phyloP scores from a whole-genome alignment of 1,140 invertebrate species.

The Teleopsis dalmanni region DNA sequence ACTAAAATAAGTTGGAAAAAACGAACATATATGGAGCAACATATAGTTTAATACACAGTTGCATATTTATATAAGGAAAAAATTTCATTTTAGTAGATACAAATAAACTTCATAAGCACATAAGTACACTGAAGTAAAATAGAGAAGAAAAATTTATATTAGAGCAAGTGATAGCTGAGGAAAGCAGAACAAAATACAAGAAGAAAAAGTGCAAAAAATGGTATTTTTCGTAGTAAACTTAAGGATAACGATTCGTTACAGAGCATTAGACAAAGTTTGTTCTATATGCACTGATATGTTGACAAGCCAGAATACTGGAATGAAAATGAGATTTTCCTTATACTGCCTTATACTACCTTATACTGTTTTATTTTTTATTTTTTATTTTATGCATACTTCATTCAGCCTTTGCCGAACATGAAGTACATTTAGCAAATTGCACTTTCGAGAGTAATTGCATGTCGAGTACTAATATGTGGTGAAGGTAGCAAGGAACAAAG shows the following conservation, averaged over 20 bases:
- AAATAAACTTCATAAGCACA: neutral
- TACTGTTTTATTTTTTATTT: too few relatives aligned
- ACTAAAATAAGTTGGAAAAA: neutral
- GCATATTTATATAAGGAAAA: neutral
- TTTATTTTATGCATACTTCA: too few relatives aligned
- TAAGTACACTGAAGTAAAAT: constrained; percentile 2
- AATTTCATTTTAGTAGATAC: neutral
- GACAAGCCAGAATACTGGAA: neutral
- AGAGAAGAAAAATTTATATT: neutral
- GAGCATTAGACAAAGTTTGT: too few relatives aligned
- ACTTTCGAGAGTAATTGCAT: neutral
- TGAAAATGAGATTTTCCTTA: neutral
- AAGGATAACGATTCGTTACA: too few relatives aligned
- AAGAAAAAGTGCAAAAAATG: too few relatives aligned
- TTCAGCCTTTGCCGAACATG: too few relatives aligned
- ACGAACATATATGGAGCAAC: neutral
- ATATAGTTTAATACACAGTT: neutral
- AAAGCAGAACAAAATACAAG: too few relatives aligned
- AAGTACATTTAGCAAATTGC: constrained; percentile 7
- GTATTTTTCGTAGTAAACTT: too few relatives aligned
- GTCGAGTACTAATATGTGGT: neutral
- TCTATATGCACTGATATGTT: too few relatives aligned
- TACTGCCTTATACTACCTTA: too few relatives aligned
- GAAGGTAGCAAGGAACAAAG: neutral
- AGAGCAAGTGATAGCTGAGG: too few relatives aligned